Percentiles rank a stretch among this genome's conserved stretches.
Conservation (phyloP, 2,113 vertebrate genomes). For the Amia ocellicauda region DNA sequence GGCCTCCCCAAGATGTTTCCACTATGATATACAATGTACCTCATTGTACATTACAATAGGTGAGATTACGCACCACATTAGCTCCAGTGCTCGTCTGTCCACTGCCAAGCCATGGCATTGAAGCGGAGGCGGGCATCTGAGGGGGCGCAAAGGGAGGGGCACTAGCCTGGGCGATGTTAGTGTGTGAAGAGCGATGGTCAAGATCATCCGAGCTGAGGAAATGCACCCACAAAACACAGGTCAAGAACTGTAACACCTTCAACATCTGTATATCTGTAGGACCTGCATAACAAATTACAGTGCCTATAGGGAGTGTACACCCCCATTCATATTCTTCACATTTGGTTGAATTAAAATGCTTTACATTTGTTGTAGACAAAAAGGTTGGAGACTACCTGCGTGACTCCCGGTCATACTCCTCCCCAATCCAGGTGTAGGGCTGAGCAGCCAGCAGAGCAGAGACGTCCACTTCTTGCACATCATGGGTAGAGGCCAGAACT, state of each 20-base stretch:
- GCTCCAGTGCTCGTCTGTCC: conserved; percentile 95
- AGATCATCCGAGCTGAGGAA: conserved; percentile 86
- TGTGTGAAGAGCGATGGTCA: conserved; percentile 88
- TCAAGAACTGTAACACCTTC: not conserved
- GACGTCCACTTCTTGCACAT: conserved; percentile 95
- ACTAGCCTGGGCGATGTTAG: conserved; percentile 81
- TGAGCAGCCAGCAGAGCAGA: conserved; percentile 85
- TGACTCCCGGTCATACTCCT: conserved; percentile 93
- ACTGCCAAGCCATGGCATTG: conserved; percentile 94
- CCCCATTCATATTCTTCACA: too few relatives aligned
- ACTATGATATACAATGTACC: too few relatives aligned
- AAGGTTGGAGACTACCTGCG: conserved; percentile 85
- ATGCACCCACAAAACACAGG: not conserved
- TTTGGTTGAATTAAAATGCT: too few relatives aligned
- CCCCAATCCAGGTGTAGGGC: conserved; percentile 93
- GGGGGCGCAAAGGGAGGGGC: conserved; percentile 66
- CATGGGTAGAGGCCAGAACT: conserved; percentile 94
- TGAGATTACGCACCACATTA: conserved; percentile 86
- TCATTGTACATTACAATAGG: too few relatives aligned
- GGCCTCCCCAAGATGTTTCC: too few relatives aligned
- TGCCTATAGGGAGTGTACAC: too few relatives aligned
- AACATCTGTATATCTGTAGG: not conserved
- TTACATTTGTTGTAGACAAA: too few relatives aligned
- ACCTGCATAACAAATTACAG: too few relatives aligned
- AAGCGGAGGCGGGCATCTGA: conserved; percentile 79